Evolutionary conservation across 2,113 vertebrate genomes (phyloP), one percentile per base, ranked within the genome.

Genomic region (Polypterus senegalus): DNA sequence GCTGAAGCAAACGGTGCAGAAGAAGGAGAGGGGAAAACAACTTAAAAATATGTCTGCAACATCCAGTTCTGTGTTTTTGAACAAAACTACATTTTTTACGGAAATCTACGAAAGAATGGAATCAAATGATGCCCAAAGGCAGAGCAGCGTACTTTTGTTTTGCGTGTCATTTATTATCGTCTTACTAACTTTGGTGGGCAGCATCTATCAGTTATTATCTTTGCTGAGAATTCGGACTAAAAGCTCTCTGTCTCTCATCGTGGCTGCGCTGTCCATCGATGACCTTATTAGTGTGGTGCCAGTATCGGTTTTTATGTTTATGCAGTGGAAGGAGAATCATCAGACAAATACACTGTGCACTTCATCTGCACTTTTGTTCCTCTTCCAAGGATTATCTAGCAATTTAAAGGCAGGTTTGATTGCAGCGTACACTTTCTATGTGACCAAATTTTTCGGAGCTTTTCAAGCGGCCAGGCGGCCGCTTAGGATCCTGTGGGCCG

Each of bases 341-440:
- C 67, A 80, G 7, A 77, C 85, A 6, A 78, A 72, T 62, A 54
- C 79, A 49, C 70, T 91, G 58, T 99, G 96, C 78, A 83, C 87
- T 60, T 69, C 87, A 52, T 89, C 93, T 1, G 96, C 92, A 0
- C 82, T 94, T 53, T 70, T 94, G 0, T 98, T 97, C 72, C 69
- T 92, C 57, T 92, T 94, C 74, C 94, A 97, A 71, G 94, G 92
- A 5, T 78, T 97, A 68, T 92, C 93, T 0, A 90, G 90, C 84
- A 93, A 90, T 71, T 81, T 97, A 75, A 98, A 97, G 74, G 91
- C 91, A 48, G 88, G 86, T 6, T 81, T 96, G 0, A 82, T 97
- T 45, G 89, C 91, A 69, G 89, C 74, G 4, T 91, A 97, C 71
- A 94, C 92, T 80, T 96, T 95, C 71, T 92, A 88, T 76, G 80